These are phyloP conservation scores for Pelmatolapia mariae DNA, from an alignment of 2,113 vertebrate genomes.

Conservation along the genomic window DNA sequence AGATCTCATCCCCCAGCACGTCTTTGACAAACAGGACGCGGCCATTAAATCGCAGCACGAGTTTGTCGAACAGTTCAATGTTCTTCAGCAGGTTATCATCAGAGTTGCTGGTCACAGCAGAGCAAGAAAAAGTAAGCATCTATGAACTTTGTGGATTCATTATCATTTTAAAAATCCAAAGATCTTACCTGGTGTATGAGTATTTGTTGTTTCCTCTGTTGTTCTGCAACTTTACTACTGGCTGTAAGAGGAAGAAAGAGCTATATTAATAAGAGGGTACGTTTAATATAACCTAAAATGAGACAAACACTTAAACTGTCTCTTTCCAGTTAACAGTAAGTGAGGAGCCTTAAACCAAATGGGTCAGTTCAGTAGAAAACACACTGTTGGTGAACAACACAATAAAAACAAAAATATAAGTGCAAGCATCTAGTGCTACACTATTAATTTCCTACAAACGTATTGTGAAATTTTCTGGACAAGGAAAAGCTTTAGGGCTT, in stretches of 20 bases:
- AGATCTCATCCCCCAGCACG: constrained; percentile 95
- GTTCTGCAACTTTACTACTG: constrained; percentile 92
- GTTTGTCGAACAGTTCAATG: constrained; percentile 97
- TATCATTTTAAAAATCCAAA: not conserved
- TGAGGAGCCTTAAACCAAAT: not conserved
- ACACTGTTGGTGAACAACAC: not conserved
- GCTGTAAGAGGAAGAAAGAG: constrained; percentile 67
- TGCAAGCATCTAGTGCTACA: not conserved
- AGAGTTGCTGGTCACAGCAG: constrained; percentile 79
- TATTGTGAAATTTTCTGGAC: not conserved
- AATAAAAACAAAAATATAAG: not conserved
- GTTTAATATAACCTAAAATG: not conserved
- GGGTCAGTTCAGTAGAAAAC: not conserved
- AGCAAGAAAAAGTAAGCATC: not conserved
- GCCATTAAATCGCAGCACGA: constrained; percentile 92
- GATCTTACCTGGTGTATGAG: constrained; percentile 91
- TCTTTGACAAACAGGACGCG: constrained; percentile 96
- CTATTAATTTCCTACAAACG: not conserved
- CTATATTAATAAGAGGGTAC: not conserved
- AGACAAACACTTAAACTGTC: not conserved
- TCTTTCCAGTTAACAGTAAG: not conserved
- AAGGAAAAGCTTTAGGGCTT: not conserved
- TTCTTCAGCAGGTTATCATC: constrained; percentile 99
- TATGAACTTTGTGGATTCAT: not conserved
- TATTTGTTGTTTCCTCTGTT: constrained; percentile 99